Conservation (phyloP, 2,888 invertebrate genomes). For the Chymomyza amoena region DNA sequence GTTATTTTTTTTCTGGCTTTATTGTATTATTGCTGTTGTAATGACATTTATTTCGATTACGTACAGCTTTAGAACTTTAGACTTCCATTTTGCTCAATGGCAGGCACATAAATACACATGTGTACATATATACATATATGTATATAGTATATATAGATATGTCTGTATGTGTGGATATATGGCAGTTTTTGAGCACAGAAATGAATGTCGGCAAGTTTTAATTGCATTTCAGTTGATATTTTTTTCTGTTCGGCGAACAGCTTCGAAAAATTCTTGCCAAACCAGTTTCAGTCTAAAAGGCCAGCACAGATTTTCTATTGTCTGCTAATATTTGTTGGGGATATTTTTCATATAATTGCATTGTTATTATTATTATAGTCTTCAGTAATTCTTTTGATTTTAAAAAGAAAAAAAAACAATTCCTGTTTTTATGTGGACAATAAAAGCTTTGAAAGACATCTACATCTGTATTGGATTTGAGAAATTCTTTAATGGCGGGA, state of each 20-base stretch:
- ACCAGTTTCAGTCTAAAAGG: slow-evolving; percentile 9
- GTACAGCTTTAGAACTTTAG: slow-evolving; percentile 25
- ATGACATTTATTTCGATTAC: slow-evolving; percentile 43
- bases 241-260: slow-evolving; percentile 9
- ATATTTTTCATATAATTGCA: slow-evolving; percentile 3
- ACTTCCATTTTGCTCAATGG: slow-evolving; percentile 13
- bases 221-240: slow-evolving; percentile 5
- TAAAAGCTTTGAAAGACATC: no score
- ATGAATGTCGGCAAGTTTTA: slow-evolving; percentile 3
- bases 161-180: not conserved
- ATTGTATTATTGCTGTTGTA: slow-evolving; percentile 26
- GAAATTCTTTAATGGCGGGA: no score
- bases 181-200: not conserved
- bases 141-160: not conserved
- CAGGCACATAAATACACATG: not conserved
- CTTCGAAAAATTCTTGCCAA: slow-evolving; percentile 23
- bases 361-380: not conserved
- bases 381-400: not conserved
- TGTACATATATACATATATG: slow-evolving; percentile 3
- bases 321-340: not conserved
- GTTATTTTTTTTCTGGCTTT: slow-evolving; percentile 9
- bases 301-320: not conserved
- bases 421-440: no score
- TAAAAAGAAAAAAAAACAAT: not conserved
- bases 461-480: no score